phyloP scores from a whole-genome alignment of 2,797 vertebrate species.

The Sternotherus odoratus region DNA sequence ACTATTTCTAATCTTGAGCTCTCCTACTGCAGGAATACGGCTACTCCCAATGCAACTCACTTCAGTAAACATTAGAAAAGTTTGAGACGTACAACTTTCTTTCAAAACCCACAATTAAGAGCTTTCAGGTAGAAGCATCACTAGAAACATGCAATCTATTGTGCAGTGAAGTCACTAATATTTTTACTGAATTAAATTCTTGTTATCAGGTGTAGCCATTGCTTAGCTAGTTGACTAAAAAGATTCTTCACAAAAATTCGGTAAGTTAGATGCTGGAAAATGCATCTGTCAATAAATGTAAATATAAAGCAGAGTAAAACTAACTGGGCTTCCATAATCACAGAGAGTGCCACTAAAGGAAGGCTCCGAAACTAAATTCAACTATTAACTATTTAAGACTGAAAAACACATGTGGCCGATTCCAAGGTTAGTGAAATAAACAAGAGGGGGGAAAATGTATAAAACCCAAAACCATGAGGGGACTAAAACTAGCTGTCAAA shows the following conservation, averaged over 20 bases:
- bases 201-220: not conserved
- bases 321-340: not conserved
- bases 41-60: not conserved
- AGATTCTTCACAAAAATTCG: not conserved
- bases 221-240: not conserved
- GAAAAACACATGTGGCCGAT: not conserved
- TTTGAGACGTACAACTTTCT: no score
- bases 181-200: not conserved
- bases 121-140: not conserved
- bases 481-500: not conserved
- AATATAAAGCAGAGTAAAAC: not conserved
- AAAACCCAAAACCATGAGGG: not conserved
- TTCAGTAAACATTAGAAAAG: not conserved
- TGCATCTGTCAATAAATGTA: accelerated
- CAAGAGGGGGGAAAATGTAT: not conserved
- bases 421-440: accelerated
- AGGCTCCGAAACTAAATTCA: not conserved
- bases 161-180: not conserved
- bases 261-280: not conserved
- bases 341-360: not conserved
- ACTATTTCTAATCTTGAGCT: not conserved
- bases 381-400: not conserved
- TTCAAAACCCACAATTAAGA: not conserved
- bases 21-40: not conserved
- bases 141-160: not conserved